A percentile compares a stretch with the other conserved stretches of the same genome.
Conservation (phyloP, 53 echinoderm and acorn worm genomes). For the Echinarachnius parma region DNA sequence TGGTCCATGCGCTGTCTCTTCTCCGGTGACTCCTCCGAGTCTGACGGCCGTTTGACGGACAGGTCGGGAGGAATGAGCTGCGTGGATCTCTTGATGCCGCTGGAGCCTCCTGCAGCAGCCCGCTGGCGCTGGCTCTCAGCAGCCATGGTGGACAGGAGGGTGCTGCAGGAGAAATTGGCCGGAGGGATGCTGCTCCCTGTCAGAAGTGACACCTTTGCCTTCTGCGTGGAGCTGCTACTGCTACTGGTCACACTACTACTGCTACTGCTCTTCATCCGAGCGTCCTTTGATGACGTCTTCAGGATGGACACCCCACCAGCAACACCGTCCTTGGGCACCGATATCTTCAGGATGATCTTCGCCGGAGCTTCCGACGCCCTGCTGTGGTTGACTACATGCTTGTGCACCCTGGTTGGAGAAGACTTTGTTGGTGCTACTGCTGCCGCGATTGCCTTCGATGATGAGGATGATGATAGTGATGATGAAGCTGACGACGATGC, state of each 20-base stretch:
- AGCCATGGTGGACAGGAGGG: slow-evolving; percentile 84
- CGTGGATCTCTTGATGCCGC: slow-evolving; percentile 40
- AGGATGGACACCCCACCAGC: slow-evolving; percentile 25
- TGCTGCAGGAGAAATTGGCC: slow-evolving; percentile 70
- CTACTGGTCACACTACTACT: slow-evolving; percentile 11
- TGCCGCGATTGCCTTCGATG: background rate
- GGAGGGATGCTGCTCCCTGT: background rate
- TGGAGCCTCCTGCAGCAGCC: slow-evolving; percentile 30
- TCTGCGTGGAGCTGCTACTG: slow-evolving; percentile 6
- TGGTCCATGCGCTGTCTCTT: slow-evolving; percentile 21
- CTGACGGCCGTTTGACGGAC: slow-evolving; percentile 39
- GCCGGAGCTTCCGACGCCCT: slow-evolving; percentile 10
- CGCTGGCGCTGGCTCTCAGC: slow-evolving; percentile 75
- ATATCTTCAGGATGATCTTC: slow-evolving; percentile 41
- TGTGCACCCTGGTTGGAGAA: slow-evolving; percentile 8
- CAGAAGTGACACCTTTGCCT: slow-evolving; percentile 9
- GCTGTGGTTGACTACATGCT: slow-evolving; percentile 3
- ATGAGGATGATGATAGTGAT: background rate
- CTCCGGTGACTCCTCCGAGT: slow-evolving; percentile 27
- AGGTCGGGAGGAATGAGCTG: slow-evolving; percentile 41
- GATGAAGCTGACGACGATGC: background rate
- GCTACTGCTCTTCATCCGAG: slow-evolving; percentile 16
- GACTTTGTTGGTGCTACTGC: background rate
- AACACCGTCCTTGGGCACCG: slow-evolving; percentile 22
- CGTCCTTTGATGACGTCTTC: slow-evolving; percentile 29